Evolutionary conservation across 2,797 vertebrate species (phyloP).

Genomic region (Chelmon rostratus): DNA sequence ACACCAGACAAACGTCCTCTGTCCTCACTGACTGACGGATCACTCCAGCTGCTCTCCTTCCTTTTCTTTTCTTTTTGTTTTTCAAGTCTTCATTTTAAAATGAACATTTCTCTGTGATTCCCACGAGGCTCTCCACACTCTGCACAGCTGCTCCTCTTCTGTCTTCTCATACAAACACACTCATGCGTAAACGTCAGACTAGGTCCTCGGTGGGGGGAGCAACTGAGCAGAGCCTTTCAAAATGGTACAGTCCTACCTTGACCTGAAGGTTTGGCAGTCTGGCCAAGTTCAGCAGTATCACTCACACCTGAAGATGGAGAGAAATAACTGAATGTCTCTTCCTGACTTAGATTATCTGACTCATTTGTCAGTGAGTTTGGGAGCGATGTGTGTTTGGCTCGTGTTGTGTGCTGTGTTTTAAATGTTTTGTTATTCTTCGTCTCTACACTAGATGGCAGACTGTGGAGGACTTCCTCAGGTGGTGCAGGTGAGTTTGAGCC

Average conservation of each 20-base stretch:
- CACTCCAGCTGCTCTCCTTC: too few relatives aligned
- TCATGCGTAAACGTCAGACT: too few relatives aligned
- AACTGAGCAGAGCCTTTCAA: too few relatives aligned
- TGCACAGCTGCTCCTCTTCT: too few relatives aligned
- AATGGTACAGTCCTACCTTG: not conserved
- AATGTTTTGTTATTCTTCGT: not conserved
- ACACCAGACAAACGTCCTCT: too few relatives aligned
- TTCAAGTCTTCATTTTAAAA: too few relatives aligned
- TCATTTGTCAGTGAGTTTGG: not conserved
- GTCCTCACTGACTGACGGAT: too few relatives aligned
- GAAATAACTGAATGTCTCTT: not conserved
- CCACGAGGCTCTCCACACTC: too few relatives aligned
- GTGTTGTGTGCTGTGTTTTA: not conserved
- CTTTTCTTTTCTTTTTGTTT: too few relatives aligned
- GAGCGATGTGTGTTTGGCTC: not conserved
- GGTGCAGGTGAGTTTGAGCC: constrained; percentile 89
- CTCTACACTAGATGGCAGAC: constrained; percentile 91
- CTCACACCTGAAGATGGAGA: not conserved
- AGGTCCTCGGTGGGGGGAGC: too few relatives aligned
- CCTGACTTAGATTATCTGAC: not conserved
- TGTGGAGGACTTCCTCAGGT: constrained; percentile 96
- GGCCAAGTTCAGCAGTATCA: not conserved
- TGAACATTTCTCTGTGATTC: too few relatives aligned
- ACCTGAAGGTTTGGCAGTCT: not conserved
- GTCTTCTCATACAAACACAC: not conserved